Base-by-base conservation (phyloP, 2,797 vertebrate genomes). In the Pantherophis vulpinus region DNA sequence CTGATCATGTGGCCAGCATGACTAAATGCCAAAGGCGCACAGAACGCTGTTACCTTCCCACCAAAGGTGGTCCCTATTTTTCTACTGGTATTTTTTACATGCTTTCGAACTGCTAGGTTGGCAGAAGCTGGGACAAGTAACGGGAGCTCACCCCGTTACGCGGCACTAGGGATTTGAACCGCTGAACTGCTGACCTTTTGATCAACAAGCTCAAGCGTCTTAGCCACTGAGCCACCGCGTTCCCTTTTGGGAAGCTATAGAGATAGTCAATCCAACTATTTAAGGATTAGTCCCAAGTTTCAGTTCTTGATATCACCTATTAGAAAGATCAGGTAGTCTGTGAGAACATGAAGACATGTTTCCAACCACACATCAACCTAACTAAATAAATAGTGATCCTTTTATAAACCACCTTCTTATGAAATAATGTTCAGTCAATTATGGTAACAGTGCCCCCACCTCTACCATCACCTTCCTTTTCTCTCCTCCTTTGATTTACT, bases 391-490 rank as follows among this genome's bases (percentile, higher is more conserved):
- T 23, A 56, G 18, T 37, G 5, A 54, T 23, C 47, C 10, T 90
- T 32, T 56, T 58, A 79, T 54, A 58, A 74, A 32, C 16, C 63
- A 90, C 18, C 37, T 27, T 89, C 20, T 9, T 70, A 16, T 37
- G 63, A n/a, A 4, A 0, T 94, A 93, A 94, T 92, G 94, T 95
- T 96, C 97, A 97, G 74, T 92, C 51, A n/a, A 51, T 11, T 18
- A 6, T 60, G 42, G 47, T 74, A 37, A 37, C 54, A 2, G 92
- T 92, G 96, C 93, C 94, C 93, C 91, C 94, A 2, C 18, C 93
- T 63, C 61, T 63, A 12, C 94, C 66, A 18, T 93, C 90, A 92
- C 37, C 20, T 23, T 47, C 74, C 37, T 42, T 47, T 42, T 47
- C 37, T 83, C 74, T 83, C 20, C 11, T 47, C 25, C 0, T 83